Conservation (phyloP, 2,888 invertebrate genomes). For the Cacoxenus indagator region DNA sequence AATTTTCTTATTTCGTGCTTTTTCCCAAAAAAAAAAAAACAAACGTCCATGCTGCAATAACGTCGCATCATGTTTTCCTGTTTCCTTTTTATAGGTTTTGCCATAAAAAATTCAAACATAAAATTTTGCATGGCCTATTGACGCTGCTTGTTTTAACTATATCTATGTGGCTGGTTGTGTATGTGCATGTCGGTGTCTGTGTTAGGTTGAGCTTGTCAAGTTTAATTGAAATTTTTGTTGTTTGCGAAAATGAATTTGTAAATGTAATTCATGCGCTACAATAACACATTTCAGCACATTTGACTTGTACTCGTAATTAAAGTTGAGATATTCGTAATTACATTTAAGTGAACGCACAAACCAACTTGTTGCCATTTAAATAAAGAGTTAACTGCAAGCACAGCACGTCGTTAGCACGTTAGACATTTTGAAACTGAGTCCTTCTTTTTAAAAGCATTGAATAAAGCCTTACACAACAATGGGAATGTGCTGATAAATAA, state of each 20-base stretch:
- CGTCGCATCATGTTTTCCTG: neutral
- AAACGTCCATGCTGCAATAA: conserved; percentile 14
- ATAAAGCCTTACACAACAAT: too few species aligned
- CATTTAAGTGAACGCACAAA: neutral
- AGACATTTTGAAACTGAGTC: too few species aligned
- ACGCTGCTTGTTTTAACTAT: too few species aligned
- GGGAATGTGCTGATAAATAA: too few species aligned
- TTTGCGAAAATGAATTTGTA: neutral
- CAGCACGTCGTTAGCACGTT: too few species aligned
- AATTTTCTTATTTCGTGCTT: conserved; percentile 33
- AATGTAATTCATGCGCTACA: neutral
- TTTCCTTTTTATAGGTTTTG: neutral
- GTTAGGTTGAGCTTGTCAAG: neutral
- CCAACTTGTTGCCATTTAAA: too few species aligned
- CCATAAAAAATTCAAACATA: neutral
- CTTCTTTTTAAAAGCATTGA: too few species aligned
- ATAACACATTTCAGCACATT: neutral
- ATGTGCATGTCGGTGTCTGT: neutral
- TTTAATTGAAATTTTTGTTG: neutral
- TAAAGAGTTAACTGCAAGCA: too few species aligned
- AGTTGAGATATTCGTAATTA: neutral
- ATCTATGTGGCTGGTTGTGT: neutral
- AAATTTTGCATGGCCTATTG: neutral
- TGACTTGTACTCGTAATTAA: neutral
- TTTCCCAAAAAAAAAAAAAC: too few species aligned